phyloP scores from a whole-genome alignment of 1,140 invertebrate genomes.

The Drosophila neocordata region DNA sequence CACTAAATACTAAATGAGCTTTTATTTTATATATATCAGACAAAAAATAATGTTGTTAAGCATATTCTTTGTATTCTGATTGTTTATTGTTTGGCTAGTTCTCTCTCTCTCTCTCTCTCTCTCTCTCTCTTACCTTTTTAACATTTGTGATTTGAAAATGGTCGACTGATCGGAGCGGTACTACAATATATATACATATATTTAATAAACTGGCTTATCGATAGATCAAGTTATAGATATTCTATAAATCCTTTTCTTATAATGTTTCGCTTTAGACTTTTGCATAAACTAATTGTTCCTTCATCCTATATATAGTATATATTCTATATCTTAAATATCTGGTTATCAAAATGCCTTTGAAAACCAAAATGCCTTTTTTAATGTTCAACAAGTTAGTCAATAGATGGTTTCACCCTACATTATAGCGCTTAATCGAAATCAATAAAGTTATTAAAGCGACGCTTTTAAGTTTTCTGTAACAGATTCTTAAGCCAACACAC shows the following conservation, averaged over 20 bases:
- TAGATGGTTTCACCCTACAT: slow-evolving; percentile 46
- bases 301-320: no score
- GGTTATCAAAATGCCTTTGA: no score
- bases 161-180: not conserved
- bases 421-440: slow-evolving; percentile 81
- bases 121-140: not conserved
- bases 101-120: not conserved
- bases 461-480: slow-evolving; percentile 81
- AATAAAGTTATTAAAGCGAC: slow-evolving; percentile 80
- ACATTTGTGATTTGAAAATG: not conserved
- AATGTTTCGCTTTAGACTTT: no score
- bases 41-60: slow-evolving; percentile 61
- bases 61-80: slow-evolving; percentile 65
- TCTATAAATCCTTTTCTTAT: no score
- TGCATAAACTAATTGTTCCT: no score
- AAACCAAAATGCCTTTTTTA: not conserved
- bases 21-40: slow-evolving; percentile 72
- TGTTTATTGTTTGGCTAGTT: slow-evolving; percentile 55
- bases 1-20: slow-evolving; percentile 64
- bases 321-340: no score
- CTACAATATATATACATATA: not conserved
- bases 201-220: no score
- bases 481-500: slow-evolving; percentile 77
- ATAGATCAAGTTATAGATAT: no score
- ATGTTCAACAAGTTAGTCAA: slow-evolving; percentile 3